Percentiles rank a stretch among this genome's conserved stretches.
phyloP scores from a whole-genome alignment of 2,797 vertebrate species.

The Sebastes wilsoni region DNA sequence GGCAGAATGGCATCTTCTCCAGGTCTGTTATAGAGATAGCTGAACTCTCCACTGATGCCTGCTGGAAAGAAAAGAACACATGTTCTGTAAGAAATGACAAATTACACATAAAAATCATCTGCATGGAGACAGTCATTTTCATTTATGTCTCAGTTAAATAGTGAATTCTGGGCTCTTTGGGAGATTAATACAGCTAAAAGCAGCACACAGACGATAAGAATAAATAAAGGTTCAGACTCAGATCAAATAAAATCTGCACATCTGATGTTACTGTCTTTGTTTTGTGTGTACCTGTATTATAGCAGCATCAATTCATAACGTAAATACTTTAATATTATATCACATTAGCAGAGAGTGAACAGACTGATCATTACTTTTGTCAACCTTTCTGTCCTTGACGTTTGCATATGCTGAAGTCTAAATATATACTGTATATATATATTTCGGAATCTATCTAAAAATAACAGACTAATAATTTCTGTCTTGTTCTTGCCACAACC shows the following conservation, averaged over 20 bases:
- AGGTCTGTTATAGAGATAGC: background rate
- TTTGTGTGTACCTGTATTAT: background rate
- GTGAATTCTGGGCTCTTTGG: background rate
- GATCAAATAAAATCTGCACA: background rate
- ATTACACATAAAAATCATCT: background rate
- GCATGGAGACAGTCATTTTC: background rate
- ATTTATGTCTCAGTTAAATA: background rate
- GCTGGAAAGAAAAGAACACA: background rate
- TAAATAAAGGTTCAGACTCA: background rate
- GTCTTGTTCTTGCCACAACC: too few species aligned
- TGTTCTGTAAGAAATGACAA: background rate
- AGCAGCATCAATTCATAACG: background rate
- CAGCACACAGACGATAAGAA: background rate
- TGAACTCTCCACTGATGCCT: fast-evolving
- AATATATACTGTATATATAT: too few species aligned
- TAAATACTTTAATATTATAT: background rate
- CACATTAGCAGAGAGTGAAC: background rate
- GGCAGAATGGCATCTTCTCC: background rate
- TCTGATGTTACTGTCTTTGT: background rate
- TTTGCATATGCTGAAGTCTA: background rate
- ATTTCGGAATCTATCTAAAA: too few species aligned
- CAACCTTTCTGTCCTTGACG: background rate
- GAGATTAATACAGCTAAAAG: background rate
- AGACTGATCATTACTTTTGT: background rate
- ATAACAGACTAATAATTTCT: too few species aligned